These are phyloP conservation scores for Amblyornis subalaris DNA, from an alignment of 2,113 vertebrate genomes.

Conservation along the genomic window DNA sequence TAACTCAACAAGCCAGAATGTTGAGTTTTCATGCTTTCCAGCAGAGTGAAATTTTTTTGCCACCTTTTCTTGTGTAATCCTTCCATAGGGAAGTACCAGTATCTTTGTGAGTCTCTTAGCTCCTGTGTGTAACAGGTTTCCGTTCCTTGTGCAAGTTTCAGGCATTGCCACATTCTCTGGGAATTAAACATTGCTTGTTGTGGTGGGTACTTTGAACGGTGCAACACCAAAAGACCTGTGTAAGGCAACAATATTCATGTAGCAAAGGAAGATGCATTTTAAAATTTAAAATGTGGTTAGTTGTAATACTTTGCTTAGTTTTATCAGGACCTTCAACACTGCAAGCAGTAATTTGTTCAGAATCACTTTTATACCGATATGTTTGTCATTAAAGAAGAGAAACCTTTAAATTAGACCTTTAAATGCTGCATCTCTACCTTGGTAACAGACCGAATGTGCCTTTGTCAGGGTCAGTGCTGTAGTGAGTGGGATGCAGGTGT, in stretches of 20 bases:
- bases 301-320: not conserved
- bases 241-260: not conserved
- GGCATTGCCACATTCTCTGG: not conserved
- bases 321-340: not conserved
- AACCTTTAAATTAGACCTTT: not conserved
- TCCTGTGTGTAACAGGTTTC: rapidly evolving
- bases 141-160: not conserved
- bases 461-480: not conserved
- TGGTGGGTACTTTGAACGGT: not conserved
- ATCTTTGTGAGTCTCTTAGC: not conserved
- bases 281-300: not conserved
- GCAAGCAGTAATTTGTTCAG: not conserved
- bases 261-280: not conserved
- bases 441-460: not conserved
- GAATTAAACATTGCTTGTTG: not conserved
- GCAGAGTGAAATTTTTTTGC: not conserved
- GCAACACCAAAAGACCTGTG: rapidly evolving
- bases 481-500: not conserved
- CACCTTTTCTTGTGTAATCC: not conserved
- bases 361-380: not conserved
- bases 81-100: not conserved
- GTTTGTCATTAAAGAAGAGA: not conserved
- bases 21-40: not conserved
- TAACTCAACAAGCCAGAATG: not conserved
- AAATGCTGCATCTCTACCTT: not conserved